Conservation (phyloP, 30 jellyfish, hydroid and myxozoan genomes). For the Kudoa iwatai region DNA sequence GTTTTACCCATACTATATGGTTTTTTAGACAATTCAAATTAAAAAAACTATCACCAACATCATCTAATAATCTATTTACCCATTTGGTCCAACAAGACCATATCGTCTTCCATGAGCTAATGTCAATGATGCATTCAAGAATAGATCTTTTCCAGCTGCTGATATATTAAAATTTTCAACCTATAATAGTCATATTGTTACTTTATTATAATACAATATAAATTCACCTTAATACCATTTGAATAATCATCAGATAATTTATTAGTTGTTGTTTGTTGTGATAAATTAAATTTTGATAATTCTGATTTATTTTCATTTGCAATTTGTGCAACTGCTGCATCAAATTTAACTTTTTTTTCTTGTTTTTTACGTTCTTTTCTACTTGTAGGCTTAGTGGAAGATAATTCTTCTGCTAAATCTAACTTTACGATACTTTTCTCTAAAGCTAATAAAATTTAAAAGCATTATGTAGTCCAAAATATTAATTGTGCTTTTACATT, state of each 20-base stretch:
- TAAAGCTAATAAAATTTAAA: too few relatives aligned
- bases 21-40: neutral
- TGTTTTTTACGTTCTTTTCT: neutral
- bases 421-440: too few relatives aligned
- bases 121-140: constrained; percentile 35
- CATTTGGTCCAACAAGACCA: constrained; percentile 98
- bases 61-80: constrained; percentile 7
- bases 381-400: too few relatives aligned
- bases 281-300: neutral
- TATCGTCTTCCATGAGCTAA: constrained; percentile 78
- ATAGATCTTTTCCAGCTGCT: constrained; percentile 68
- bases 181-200: too few relatives aligned
- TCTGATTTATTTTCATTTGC: neutral
- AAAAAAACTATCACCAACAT: neutral
- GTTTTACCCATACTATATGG: constrained; percentile 82
- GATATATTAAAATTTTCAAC: constrained; percentile 60
- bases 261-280: neutral
- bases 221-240: too few relatives aligned
- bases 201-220: too few relatives aligned
- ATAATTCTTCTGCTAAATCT: too few relatives aligned
- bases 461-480: too few relatives aligned
- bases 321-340: neutral
- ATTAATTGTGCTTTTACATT: too few relatives aligned
- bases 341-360: neutral
- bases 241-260: neutral